Percentiles rank a stretch among this genome's conserved stretches.
phyloP scores from a whole-genome alignment of 1,140 invertebrate species.

The Drosophila busckii region DNA sequence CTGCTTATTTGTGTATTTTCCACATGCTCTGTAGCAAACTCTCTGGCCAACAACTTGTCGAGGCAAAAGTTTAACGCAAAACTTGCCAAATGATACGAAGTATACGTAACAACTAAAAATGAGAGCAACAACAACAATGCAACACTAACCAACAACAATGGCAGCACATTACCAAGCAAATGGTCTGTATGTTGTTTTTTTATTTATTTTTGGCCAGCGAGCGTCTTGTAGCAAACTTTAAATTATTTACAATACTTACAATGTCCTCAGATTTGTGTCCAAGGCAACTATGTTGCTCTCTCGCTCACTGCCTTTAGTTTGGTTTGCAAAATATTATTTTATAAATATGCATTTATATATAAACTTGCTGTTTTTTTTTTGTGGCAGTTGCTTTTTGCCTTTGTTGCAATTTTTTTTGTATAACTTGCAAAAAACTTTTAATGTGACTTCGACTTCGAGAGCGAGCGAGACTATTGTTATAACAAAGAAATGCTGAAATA shows the following conservation, averaged over 20 bases:
- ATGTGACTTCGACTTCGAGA: background rate
- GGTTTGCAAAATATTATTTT: slow-evolving; percentile 18
- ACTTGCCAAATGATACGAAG: slow-evolving; percentile 53
- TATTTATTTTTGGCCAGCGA: slow-evolving; percentile 35
- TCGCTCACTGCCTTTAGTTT: background rate
- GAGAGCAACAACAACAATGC: slow-evolving; percentile 22
- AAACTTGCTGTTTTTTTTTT: slow-evolving; percentile 1
- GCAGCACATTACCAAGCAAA: slow-evolving; percentile 45
- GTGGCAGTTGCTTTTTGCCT: slow-evolving; percentile 12
- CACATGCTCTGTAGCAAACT: slow-evolving; percentile 12
- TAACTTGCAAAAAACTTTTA: slow-evolving; percentile 13
- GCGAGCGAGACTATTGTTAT: too few relatives aligned
- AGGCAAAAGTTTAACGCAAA: slow-evolving; percentile 34
- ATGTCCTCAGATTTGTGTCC: slow-evolving; percentile 32
- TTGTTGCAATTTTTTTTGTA: background rate
- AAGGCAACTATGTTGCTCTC: slow-evolving; percentile 21
- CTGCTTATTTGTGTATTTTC: slow-evolving; percentile 10
- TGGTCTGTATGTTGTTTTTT: slow-evolving; percentile 52
- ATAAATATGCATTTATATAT: background rate
- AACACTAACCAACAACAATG: slow-evolving; percentile 36
- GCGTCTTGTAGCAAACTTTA: slow-evolving; percentile 51
- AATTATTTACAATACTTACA: slow-evolving; percentile 61
- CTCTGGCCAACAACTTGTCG: slow-evolving; percentile 27
- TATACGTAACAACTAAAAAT: slow-evolving; percentile 20
- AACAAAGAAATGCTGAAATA: too few relatives aligned